Base-by-base conservation (phyloP, 2,113 vertebrate genomes). In the Muntiacus muntjak region DNA sequence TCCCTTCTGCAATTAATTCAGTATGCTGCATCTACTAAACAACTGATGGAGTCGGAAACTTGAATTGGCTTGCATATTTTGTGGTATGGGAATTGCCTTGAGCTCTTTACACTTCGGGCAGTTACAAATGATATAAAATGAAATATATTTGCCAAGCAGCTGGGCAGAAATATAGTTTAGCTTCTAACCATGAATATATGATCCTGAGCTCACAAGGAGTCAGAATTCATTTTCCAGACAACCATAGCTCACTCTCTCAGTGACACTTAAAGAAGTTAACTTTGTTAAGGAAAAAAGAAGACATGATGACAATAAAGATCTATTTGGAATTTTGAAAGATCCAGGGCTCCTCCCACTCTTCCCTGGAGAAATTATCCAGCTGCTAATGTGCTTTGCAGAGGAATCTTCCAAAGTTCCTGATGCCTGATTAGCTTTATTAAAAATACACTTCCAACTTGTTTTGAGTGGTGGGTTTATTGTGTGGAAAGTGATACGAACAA, bases 371-470 rank as follows among this genome's bases (percentile, higher is more conserved):
- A 96, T 98, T 96, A 95, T 43, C 79, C 93, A 95, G 96, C 74
- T 90, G 62, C 84, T 95, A 91, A 95, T 96, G 33, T 87, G 52
- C 90, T 95, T 33, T 96, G 83, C 95, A 97, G 79, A 93, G 62
- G 90, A 79, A 74, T 28, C 64, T 96, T 92, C 83, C 57, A 90
- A 95, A 76, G 12, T 96, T 81, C 64, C 50, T 94, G 91, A 58
- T 95, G 45, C 57, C 81, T 95, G 95, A 92, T 94, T 97, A 98
- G 16, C 64, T 96, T 97, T 86, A 94, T 96, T 95, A 98, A 97
- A 97, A 97, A 94, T 93, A 76, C 64, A 91, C 57, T 47, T 89
- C 47, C 50, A 78, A 45, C 43, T 92, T 95, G 23, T 19, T 97
- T 97, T 67, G 93, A 97, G 54, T 81, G 47, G 52, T 74, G 71